These are phyloP conservation scores for Halesus radiatus DNA, from an alignment of 1,140 invertebrate species.

Conservation along the genomic window DNA sequence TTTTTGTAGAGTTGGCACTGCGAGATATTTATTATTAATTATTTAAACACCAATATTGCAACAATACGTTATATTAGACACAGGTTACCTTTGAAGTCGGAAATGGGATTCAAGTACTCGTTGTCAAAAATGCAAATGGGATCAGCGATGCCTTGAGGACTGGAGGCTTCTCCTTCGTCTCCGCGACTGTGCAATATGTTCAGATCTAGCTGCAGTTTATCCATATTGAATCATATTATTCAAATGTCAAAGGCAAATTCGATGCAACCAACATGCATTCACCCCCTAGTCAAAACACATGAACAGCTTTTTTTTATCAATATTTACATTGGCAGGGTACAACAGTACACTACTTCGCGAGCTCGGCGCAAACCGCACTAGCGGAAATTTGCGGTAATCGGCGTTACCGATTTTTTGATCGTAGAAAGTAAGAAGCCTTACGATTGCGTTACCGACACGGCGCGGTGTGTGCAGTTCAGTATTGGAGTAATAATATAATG, in stretches of 20 bases:
- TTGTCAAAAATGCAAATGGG: constrained; percentile 44
- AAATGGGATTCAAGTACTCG: constrained; percentile 46
- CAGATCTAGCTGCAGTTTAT: constrained; percentile 50
- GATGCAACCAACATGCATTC: background rate
- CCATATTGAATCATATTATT: constrained; percentile 34
- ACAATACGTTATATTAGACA: background rate
- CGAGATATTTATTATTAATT: too few species aligned
- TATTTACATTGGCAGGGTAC: constrained; percentile 44
- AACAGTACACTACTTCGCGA: constrained; percentile 26
- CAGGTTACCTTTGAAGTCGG: constrained; percentile 49
- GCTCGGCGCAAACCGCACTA: constrained; percentile 32
- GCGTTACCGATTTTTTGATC: constrained; percentile 25
- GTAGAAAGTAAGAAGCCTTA: constrained; percentile 48
- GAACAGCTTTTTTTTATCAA: constrained; percentile 19
- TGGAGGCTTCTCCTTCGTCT: constrained; percentile 9
- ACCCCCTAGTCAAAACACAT: background rate
- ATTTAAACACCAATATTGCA: background rate
- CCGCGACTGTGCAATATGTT: constrained; percentile 36
- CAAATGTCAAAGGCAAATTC: background rate
- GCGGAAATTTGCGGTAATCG: constrained; percentile 34
- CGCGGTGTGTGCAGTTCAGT: background rate
- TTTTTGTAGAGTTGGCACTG: too few species aligned
- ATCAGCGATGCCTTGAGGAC: constrained; percentile 33
- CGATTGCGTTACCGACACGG: constrained; percentile 44
- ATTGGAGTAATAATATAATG: constrained; percentile 27